A percentile compares a stretch with the other conserved stretches of the same genome.
Conservation (phyloP, 2,113 vertebrate species). For the Crotalus helleri region DNA sequence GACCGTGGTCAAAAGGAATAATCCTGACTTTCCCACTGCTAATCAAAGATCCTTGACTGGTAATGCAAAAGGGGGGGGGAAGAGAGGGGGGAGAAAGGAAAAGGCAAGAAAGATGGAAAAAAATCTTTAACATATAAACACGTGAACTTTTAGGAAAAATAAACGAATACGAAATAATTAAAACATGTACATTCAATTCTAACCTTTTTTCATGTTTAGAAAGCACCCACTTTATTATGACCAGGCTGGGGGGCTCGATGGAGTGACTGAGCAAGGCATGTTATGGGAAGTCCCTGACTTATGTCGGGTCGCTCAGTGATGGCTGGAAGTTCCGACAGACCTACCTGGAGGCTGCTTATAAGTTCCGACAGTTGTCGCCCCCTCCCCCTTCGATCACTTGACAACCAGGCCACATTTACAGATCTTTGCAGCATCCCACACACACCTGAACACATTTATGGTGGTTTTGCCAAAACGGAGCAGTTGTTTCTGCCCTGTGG, state of each 20-base stretch:
- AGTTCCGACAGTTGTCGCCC: neutral
- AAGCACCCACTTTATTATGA: neutral
- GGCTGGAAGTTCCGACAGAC: neutral
- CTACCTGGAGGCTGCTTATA: neutral
- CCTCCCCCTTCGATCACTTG: neutral
- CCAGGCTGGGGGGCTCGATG: neutral
- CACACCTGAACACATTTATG: neutral
- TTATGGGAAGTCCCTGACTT: neutral
- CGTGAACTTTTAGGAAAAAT: conserved; percentile 20
- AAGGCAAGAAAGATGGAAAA: conserved; percentile 50
- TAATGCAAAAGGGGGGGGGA: conserved; percentile 38
- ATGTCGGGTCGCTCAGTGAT: neutral
- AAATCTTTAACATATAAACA: conserved; percentile 39
- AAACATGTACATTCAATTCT: neutral
- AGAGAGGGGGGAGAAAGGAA: conserved; percentile 43
- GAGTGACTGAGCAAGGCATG: neutral
- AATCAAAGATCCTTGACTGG: conserved; percentile 73
- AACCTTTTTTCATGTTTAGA: neutral
- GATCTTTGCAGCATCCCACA: neutral
- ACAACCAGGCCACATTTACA: neutral
- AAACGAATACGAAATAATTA: neutral
- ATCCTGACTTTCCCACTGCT: conserved; percentile 84
- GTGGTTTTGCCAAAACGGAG: neutral
- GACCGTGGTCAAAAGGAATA: conserved; percentile 81
- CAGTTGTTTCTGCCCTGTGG: neutral